Evolutionary conservation across 2,113 vertebrate genomes (phyloP), one percentile per base, ranked within the genome.

Genomic region (Kryptolebias marmoratus): DNA sequence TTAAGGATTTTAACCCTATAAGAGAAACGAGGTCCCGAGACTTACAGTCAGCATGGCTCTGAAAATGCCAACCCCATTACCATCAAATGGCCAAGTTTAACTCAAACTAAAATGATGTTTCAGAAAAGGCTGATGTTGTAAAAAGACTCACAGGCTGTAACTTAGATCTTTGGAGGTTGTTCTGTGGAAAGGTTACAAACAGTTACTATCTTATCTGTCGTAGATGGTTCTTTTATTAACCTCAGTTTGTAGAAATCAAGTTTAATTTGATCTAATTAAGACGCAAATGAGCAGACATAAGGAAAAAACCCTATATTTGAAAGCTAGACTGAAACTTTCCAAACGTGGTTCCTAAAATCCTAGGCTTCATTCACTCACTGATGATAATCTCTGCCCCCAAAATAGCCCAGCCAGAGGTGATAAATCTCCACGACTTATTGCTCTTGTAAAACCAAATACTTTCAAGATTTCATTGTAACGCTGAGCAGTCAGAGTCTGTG

Each of bases 61-160:
- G 82, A 67, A 80, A 90, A 88, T 73, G 84, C 73, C 89, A 86
- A 74, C 77, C 82, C 91, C 83, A 91, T 91, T 87, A 92, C 63
- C 67, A 86, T 89, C 81, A 83, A 81, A 44, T 22, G 74, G 71
- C 55, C 75, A 8, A 3, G 72, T 82, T 74, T 71, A 82, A 80
- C 82, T 71, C 79, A 82, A 83, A 79, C 79, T 88, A 87, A 91
- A 77, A 84, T 53, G 71, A 73, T 79, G 88, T 88, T 90, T 83
- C 44, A 76, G 81, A 77, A 71, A 83, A 60, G 75, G 83, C 68
- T 77, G 80, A 87, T 83, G 83, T 79, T 71, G 30, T 16, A 56
- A 68, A 71, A 82, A 49, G 66, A 86, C 81, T 88, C 91, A 76
- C 74, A 22, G 68, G 27, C 79, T 84, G 84, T 82, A 22, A 22